Percentiles rank a stretch among this genome's conserved stretches.
These are phyloP conservation scores for Rosalia funebris DNA, from an alignment of 2,888 invertebrate species.

Conservation along the genomic window DNA sequence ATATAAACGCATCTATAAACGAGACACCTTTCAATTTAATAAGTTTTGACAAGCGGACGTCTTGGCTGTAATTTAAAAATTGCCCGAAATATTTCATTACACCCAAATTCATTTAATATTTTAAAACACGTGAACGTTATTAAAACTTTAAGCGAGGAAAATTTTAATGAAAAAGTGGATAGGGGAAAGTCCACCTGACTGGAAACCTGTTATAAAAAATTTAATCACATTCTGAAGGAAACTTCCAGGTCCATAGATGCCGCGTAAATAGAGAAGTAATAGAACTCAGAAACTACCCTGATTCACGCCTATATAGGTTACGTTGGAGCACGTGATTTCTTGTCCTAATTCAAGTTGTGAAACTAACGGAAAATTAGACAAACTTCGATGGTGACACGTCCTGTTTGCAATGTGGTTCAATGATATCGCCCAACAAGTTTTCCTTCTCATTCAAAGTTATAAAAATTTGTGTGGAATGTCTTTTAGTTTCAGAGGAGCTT, in stretches of 20 bases:
- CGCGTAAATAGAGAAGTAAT: slow-evolving; percentile 19
- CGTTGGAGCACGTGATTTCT: slow-evolving; percentile 29
- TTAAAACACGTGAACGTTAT: slow-evolving; percentile 1
- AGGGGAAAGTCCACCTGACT: not conserved
- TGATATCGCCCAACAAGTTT: slow-evolving; percentile 1
- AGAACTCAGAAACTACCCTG: too few species aligned
- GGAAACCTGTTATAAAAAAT: slow-evolving; percentile 1
- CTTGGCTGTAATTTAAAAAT: not conserved
- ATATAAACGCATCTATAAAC: too few species aligned
- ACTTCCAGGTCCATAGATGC: slow-evolving; percentile 11
- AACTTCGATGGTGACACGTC: slow-evolving; percentile 8
- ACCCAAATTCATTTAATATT: slow-evolving; percentile 1
- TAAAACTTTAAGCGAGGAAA: slow-evolving; percentile 13
- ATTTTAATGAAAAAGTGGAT: slow-evolving; percentile 19
- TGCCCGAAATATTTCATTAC: slow-evolving; percentile 5
- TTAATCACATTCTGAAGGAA: slow-evolving; percentile 13
- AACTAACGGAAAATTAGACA: slow-evolving; percentile 35
- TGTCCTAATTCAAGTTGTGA: slow-evolving; percentile 35
- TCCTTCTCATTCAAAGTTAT: not conserved
- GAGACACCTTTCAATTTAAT: not conserved
- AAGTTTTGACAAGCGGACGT: not conserved
- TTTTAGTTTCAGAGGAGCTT: too few species aligned
- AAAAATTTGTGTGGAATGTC: too few species aligned
- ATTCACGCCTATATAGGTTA: too few species aligned
- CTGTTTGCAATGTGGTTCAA: slow-evolving; percentile 4